Conservation (phyloP, 2,888 invertebrate species). For the Morinoia aosen region DNA sequence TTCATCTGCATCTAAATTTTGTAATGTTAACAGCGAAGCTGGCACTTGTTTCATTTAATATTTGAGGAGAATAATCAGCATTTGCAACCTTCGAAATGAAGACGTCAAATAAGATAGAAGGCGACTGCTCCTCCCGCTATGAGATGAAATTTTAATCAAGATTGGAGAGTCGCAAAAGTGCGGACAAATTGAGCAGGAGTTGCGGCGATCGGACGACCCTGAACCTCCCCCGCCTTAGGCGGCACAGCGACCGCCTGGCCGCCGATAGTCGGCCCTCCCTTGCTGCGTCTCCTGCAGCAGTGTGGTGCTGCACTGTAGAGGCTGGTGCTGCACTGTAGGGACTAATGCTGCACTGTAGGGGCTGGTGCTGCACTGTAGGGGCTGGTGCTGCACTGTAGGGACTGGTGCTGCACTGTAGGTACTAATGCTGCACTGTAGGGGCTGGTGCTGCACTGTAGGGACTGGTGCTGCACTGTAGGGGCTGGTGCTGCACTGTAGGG, state of each 20-base stretch:
- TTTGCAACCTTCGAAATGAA: background rate
- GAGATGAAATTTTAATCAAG: background rate
- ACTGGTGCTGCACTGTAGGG: too few species aligned
- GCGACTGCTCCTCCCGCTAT: background rate
- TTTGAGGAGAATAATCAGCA: background rate
- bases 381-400: too few species aligned
- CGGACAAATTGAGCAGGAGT: background rate
- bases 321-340: too few species aligned
- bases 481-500: too few species aligned
- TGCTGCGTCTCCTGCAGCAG: background rate
- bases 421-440: background rate
- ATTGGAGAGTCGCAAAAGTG: background rate
- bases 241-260: background rate
- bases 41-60: background rate
- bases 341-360: too few species aligned
- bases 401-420: background rate
- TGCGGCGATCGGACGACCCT: background rate
- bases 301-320: too few species aligned
- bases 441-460: background rate
- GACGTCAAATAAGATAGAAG: background rate
- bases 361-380: too few species aligned
- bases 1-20: background rate
- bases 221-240: background rate
- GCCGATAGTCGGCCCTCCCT: background rate
- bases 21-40: background rate